Evolutionary conservation across 2,113 vertebrate species (phyloP), one percentile per base, ranked within the genome.

Genomic region (Turnix velox): DNA sequence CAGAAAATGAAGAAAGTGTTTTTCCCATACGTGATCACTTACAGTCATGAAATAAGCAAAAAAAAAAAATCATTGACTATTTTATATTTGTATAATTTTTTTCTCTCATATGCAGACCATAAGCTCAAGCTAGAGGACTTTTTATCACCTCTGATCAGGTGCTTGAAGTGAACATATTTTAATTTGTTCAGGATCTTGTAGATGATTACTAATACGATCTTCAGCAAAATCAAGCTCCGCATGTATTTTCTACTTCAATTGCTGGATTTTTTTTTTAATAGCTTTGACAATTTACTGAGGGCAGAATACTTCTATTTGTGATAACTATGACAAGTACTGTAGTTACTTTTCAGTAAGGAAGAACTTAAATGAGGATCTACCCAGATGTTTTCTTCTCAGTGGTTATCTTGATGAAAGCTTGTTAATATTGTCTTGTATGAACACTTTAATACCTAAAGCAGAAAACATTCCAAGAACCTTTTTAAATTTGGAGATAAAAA

Each of bases 81-180:
- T 15, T 18, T 37, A 13, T 7, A 24, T 75, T 30, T 28, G 40
- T 14, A 10, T 30, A 30, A 28, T 9, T 52, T 63, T 8, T 67
- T 6, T 67, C 42, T 51, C 45, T 51, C 16, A 40, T 8, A 49
- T 24, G 12, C 7, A 35, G 5, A 57, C 1, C 7, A 55, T 31
- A 58, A 83, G 3, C 11, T 67, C 58, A 69, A 83, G 22, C 1
- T 33, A 54, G 19, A 67, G 4, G 1, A 0, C 0, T 11, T 12
- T 4, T 39, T 59, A 10, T 80, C 4, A 30, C n/a, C 9, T 54
- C 27, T 51, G 6, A 12, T 67, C 6, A 58, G 3, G 10, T 42
- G 6, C 6, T 39, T 69, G 18, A 1, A 0, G 2, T 67, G 3
- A 2, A 23, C 52, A 16, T 69, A 30, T 9, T 81, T 74, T n/a